A percentile compares a stretch with the other conserved stretches of the same genome.
Conservation (phyloP, 2,113 vertebrate species). For the Polypterus bichir region DNA sequence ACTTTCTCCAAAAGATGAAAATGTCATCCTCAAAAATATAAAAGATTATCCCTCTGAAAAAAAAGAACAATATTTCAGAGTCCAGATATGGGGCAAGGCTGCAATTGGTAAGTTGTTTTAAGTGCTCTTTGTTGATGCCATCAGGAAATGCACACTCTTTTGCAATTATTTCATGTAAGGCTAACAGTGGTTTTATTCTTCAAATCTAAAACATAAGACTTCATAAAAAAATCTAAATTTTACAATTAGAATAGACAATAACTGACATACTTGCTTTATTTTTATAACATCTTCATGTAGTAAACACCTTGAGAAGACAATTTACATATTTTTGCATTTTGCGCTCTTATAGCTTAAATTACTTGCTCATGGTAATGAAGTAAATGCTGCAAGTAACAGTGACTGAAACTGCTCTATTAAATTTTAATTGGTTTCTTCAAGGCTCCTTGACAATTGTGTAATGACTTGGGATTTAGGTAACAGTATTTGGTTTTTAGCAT, state of each 20-base stretch:
- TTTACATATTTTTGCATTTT: too few species aligned
- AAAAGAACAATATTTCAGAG: conserved; percentile 51
- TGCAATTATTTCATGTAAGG: neutral
- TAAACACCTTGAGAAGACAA: neutral
- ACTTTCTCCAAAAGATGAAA: conserved; percentile 48
- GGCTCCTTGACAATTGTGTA: too few species aligned
- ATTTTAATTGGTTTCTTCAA: too few species aligned
- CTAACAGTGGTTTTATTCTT: neutral
- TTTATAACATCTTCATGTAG: neutral
- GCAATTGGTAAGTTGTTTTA: conserved; percentile 66
- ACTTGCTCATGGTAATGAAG: too few species aligned
- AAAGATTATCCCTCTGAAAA: conserved; percentile 43
- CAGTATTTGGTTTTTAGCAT: too few species aligned
- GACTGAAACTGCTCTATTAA: too few species aligned
- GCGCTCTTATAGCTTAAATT: too few species aligned
- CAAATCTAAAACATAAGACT: neutral
- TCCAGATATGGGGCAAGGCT: conserved; percentile 95
- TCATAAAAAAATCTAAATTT: neutral
- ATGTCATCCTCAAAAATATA: conserved; percentile 54
- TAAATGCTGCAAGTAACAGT: too few species aligned
- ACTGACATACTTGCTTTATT: neutral
- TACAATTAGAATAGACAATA: neutral
- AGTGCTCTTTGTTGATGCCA: neutral
- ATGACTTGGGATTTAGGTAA: too few species aligned
- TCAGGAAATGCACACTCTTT: neutral